A percentile compares a stretch with the other conserved stretches of the same genome.
phyloP scores from a whole-genome alignment of 1,140 invertebrate species.

The Penaeus vannamei region DNA sequence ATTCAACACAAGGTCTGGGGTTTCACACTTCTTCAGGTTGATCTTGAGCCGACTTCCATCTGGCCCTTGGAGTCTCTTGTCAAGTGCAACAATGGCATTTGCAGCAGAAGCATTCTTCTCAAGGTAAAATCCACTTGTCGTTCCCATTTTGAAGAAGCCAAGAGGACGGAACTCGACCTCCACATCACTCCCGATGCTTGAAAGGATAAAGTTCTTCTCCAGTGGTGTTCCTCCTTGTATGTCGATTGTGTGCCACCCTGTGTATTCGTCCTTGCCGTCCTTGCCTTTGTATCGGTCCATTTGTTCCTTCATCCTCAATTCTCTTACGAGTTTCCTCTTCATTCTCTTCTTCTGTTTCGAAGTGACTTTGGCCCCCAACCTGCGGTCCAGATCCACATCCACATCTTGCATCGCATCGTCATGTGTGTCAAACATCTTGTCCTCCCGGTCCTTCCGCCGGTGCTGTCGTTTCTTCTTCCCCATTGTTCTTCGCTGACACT shows the following conservation, averaged over 20 bases:
- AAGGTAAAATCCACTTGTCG: constrained; percentile 48
- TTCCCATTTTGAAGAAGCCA: constrained; percentile 51
- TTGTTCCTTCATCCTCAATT: constrained; percentile 14
- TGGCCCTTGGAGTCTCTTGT: constrained; percentile 47
- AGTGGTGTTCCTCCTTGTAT: constrained; percentile 1
- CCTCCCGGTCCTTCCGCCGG: not conserved
- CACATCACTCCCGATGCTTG: constrained; percentile 48
- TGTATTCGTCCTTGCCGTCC: not conserved
- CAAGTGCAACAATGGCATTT: constrained; percentile 38
- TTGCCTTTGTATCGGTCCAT: constrained; percentile 2
- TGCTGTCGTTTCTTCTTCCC: constrained; percentile 34
- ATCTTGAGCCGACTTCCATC: constrained; percentile 56
- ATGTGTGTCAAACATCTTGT: not conserved
- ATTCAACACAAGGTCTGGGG: constrained; percentile 49
- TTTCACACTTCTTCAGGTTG: not conserved
- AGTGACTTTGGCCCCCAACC: constrained; percentile 24
- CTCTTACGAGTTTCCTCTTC: constrained; percentile 13
- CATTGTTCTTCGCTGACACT: constrained; percentile 7
- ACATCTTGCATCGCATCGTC: constrained; percentile 24
- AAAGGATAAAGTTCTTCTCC: constrained; percentile 46
- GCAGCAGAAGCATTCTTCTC: constrained; percentile 53
- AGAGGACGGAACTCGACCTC: constrained; percentile 50
- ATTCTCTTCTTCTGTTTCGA: constrained; percentile 46
- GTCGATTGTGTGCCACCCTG: constrained; percentile 42
- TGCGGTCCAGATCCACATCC: not conserved